phyloP scores from a whole-genome alignment of 2,797 vertebrate species.

The Acropternis orthonyx region DNA sequence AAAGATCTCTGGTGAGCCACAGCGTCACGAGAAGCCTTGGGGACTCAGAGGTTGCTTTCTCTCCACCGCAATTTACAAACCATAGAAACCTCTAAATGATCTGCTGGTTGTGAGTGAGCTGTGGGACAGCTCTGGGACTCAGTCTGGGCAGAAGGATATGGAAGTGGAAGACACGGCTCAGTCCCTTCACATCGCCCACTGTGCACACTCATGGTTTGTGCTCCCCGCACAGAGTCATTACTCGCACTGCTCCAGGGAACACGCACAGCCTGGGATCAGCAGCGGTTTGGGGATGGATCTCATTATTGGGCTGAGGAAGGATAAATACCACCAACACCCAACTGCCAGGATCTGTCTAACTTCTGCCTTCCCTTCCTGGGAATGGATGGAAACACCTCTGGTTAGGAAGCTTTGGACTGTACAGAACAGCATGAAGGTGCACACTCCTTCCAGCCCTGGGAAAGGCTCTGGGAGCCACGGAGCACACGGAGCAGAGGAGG shows the following conservation, averaged over 20 bases:
- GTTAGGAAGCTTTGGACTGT: background rate
- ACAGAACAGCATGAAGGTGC: background rate
- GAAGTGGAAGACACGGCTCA: background rate
- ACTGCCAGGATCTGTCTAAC: background rate
- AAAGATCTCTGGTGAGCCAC: constrained; percentile 6
- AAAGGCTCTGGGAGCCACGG: background rate
- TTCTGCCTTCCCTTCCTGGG: background rate
- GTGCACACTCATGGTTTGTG: background rate
- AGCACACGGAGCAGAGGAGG: background rate
- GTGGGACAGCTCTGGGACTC: background rate
- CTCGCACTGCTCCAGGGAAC: background rate
- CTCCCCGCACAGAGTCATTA: background rate
- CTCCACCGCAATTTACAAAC: background rate
- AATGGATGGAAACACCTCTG: background rate
- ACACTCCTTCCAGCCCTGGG: background rate
- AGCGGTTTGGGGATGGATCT: background rate
- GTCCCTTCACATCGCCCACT: background rate
- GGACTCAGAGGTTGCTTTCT: background rate
- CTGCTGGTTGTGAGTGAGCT: background rate
- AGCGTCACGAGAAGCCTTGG: background rate
- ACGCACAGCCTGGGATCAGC: background rate
- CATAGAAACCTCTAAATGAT: background rate
- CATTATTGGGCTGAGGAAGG: background rate
- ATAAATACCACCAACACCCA: background rate
- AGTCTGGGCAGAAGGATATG: background rate